These are phyloP conservation scores for Papilio elwesi DNA, from an alignment of 2,888 invertebrate species.

Conservation along the genomic window DNA sequence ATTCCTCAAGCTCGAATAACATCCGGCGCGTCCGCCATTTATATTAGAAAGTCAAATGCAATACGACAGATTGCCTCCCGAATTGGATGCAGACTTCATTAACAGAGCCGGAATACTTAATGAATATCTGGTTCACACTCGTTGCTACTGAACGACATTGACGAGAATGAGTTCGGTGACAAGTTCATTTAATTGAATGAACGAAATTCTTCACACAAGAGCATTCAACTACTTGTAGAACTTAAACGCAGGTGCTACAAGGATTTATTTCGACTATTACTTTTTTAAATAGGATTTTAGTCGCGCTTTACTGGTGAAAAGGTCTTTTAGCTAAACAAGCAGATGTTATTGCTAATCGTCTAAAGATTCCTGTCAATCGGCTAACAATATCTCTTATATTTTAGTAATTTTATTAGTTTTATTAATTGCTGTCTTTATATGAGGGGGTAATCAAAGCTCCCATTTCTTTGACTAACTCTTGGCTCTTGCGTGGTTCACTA, in stretches of 20 bases:
- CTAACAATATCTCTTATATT: too few relatives aligned
- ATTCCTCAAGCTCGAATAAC: neutral
- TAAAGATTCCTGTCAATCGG: too few relatives aligned
- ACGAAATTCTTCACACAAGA: neutral
- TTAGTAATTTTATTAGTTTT: too few relatives aligned
- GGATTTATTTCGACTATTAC: too few relatives aligned
- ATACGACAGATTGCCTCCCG: constrained; percentile 34
- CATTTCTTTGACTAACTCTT: too few relatives aligned
- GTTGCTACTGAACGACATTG: constrained; percentile 25
- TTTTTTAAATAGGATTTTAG: too few relatives aligned
- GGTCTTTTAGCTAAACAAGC: too few relatives aligned
- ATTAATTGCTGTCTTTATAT: too few relatives aligned
- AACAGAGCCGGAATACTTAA: constrained; percentile 35
- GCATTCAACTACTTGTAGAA: neutral
- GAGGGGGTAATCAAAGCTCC: too few relatives aligned
- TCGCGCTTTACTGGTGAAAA: too few relatives aligned
- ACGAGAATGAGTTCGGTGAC: constrained; percentile 5
- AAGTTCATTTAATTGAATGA: neutral
- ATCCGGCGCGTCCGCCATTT: constrained; percentile 10
- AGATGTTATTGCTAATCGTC: too few relatives aligned
- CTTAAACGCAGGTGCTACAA: neutral
- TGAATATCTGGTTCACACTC: constrained; percentile 34
- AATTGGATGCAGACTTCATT: constrained; percentile 40
- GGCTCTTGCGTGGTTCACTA: too few relatives aligned
- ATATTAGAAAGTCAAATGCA: constrained; percentile 39